A percentile compares a stretch with the other conserved stretches of the same genome.
Conservation (phyloP, 1,140 invertebrate species). For the Formica exsecta region DNA sequence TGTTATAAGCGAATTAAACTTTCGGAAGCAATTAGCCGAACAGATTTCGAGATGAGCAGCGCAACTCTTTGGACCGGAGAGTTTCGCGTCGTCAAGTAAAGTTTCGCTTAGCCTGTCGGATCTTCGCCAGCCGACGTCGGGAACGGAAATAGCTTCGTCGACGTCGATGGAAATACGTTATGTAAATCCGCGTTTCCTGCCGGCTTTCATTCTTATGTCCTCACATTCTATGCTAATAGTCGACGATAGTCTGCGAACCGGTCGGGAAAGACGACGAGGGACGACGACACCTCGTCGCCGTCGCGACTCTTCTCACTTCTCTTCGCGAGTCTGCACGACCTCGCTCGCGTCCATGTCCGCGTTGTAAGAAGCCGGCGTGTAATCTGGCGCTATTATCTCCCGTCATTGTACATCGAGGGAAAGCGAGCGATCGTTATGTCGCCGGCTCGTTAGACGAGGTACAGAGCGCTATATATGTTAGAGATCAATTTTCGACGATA, state of each 20-base stretch:
- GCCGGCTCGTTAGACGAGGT: slow-evolving; percentile 16
- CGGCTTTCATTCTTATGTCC: slow-evolving; percentile 79
- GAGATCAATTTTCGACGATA: slow-evolving; percentile 41
- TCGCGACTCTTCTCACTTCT: slow-evolving; percentile 33
- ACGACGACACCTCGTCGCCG: slow-evolving; percentile 16
- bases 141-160: slow-evolving; percentile 80
- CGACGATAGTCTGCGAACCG: slow-evolving; percentile 45
- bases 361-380: slow-evolving; percentile 47
- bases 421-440: slow-evolving; percentile 37
- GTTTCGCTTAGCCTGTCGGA: slow-evolving; percentile 28
- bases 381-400: slow-evolving; percentile 53
- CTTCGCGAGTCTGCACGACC: neutral
- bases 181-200: slow-evolving; percentile 85
- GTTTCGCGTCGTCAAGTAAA: neutral
- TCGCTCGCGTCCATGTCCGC: slow-evolving; percentile 8
- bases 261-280: slow-evolving; percentile 26
- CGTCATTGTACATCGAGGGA: slow-evolving; percentile 43
- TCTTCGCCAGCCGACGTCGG: slow-evolving; percentile 32
- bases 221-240: slow-evolving; percentile 82
- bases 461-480: slow-evolving; percentile 16
- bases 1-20: neutral
- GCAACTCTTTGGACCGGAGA: neutral
- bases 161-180: slow-evolving; percentile 84
- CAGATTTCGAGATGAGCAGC: slow-evolving; percentile 17
- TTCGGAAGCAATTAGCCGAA: slow-evolving; percentile 7